Percentiles rank a stretch among this genome's conserved stretches.
Conservation (phyloP, 2,888 invertebrate genomes). For the Spisula subtruncata region DNA sequence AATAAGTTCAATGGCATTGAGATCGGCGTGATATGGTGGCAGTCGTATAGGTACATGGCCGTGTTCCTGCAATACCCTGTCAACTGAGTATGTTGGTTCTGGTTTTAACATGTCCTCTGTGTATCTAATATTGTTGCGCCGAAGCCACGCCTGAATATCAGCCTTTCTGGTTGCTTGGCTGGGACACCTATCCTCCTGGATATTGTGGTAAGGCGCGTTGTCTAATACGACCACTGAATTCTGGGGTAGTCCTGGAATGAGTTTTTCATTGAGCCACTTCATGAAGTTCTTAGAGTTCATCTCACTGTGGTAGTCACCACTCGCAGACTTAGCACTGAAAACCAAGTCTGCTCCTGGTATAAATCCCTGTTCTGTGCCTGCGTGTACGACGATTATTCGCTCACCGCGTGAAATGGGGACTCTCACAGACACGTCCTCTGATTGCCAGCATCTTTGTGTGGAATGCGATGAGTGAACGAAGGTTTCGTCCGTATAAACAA, state of each 20-base stretch:
- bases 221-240: slow-evolving; percentile 45
- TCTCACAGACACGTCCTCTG: not conserved
- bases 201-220: slow-evolving; percentile 50
- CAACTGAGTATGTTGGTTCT: too few species aligned
- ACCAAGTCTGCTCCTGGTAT: slow-evolving; percentile 22
- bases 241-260: slow-evolving; percentile 40
- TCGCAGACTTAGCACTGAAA: slow-evolving; percentile 32
- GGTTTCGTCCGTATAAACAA: not conserved
- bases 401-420: slow-evolving; percentile 22
- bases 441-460: too few species aligned
- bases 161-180: slow-evolving; percentile 33
- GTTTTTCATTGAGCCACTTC: slow-evolving; percentile 52
- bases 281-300: slow-evolving; percentile 49
- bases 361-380: slow-evolving; percentile 37
- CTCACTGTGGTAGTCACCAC: slow-evolving; percentile 55
- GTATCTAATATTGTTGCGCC: not conserved
- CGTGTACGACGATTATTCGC: slow-evolving; percentile 45
- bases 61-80: too few species aligned
- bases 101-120: not conserved
- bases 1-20: too few species aligned
- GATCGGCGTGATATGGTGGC: too few species aligned
- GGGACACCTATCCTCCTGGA: slow-evolving; percentile 46
- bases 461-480: not conserved
- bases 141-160: slow-evolving; percentile 45
- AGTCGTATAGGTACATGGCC: too few species aligned